Evolutionary conservation across 2,113 vertebrate species (phyloP).

Genomic region (Elgaria multicarinata): DNA sequence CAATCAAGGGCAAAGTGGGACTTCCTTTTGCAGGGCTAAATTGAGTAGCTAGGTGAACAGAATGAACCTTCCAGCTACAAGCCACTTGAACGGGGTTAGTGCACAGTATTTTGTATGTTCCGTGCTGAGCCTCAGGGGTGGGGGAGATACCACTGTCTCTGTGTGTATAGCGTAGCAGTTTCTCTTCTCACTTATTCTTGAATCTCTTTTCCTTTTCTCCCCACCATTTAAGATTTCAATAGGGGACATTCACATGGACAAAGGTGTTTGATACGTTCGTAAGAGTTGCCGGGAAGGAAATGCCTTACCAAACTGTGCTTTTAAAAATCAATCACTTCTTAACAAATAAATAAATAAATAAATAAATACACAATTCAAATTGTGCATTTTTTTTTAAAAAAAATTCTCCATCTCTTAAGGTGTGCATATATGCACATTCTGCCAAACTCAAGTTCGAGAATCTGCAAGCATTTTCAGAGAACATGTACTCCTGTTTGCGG

Average conservation of each 20-base stretch:
- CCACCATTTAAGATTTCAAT: slow-evolving; percentile 31
- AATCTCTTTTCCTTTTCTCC: neutral
- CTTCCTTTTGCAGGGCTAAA: slow-evolving; percentile 27
- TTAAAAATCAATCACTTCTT: too few species aligned
- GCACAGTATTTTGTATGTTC: neutral
- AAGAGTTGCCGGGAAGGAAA: neutral
- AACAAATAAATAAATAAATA: too few species aligned
- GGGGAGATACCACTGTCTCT: too few species aligned
- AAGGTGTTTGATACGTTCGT: neutral
- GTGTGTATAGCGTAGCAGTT: neutral
- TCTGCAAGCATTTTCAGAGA: too few species aligned
- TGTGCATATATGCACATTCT: too few species aligned
- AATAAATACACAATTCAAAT: too few species aligned
- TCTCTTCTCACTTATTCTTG: slow-evolving; percentile 22
- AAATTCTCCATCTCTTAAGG: too few species aligned
- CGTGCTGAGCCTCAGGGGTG: too few species aligned
- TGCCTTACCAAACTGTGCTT: too few species aligned
- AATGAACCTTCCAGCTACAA: slow-evolving; percentile 12
- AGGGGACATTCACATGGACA: neutral
- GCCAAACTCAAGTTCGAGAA: too few species aligned
- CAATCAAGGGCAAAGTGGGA: slow-evolving; percentile 3
- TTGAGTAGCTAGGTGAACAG: slow-evolving; percentile 24
- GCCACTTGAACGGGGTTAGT: slow-evolving; percentile 33
- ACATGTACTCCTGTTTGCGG: too few species aligned
- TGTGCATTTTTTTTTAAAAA: too few species aligned